Conservation (phyloP, 2,797 vertebrate genomes). For the Phalanger gymnotis region DNA sequence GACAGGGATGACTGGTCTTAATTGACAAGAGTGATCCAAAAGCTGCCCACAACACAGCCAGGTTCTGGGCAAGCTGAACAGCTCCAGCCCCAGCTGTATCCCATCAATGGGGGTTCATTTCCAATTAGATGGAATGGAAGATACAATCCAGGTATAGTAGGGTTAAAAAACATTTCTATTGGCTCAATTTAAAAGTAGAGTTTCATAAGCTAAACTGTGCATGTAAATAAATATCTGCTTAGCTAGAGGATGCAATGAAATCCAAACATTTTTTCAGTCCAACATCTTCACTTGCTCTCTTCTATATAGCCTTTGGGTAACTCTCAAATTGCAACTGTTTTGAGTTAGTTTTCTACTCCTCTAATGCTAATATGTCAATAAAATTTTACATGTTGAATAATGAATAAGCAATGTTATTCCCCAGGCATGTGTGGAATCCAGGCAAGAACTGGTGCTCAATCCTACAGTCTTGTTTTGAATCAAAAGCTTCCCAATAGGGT, state of each 20-base stretch:
- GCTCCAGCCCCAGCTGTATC: not conserved
- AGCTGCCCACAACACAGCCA: conserved; percentile 7
- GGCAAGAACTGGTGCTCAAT: conserved; percentile 28
- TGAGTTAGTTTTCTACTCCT: not conserved
- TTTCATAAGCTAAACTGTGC: conserved; percentile 24
- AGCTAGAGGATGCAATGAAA: conserved; percentile 11
- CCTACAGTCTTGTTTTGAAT: conserved; percentile 28
- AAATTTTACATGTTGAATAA: conserved; percentile 57
- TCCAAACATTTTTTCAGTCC: conserved; percentile 42
- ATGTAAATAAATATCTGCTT: conserved; percentile 33
- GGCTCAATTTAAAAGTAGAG: conserved; percentile 21
- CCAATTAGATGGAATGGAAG: not conserved
- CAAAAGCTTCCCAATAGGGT: conserved; percentile 31
- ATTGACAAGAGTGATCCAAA: conserved; percentile 43
- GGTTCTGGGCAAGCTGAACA: not conserved
- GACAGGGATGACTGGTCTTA: conserved; percentile 26
- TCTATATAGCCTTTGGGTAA: conserved; percentile 30
- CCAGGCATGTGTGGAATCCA: conserved; percentile 47
- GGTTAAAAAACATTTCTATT: conserved; percentile 22
- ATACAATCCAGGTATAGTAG: not conserved
- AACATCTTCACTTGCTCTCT: not conserved
- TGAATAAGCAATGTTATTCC: conserved; percentile 47
- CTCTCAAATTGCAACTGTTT: conserved; percentile 25
- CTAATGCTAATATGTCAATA: conserved; percentile 48
- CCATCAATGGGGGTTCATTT: not conserved